Evolutionary conservation across 2,888 invertebrate genomes (phyloP).

Genomic region (Mesochorus sp.): DNA sequence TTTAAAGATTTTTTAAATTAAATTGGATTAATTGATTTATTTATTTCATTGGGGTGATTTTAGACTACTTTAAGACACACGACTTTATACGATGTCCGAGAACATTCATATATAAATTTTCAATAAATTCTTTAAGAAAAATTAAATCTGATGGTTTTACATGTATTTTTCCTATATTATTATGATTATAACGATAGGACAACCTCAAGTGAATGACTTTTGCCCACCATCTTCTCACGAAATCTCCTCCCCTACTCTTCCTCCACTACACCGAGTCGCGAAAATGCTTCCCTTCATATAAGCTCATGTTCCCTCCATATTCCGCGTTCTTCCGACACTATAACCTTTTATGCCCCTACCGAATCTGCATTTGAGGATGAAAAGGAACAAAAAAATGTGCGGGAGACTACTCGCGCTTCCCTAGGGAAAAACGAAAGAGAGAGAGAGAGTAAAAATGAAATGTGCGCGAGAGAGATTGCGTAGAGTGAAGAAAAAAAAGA

Average conservation of each 20-base stretch:
- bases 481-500: slow-evolving; percentile 10
- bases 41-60: too few species aligned
- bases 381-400: not conserved
- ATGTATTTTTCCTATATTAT: too few species aligned
- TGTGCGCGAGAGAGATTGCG: slow-evolving; percentile 39
- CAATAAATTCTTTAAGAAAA: too few species aligned
- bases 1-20: too few species aligned
- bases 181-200: too few species aligned
- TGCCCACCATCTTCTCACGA: slow-evolving; percentile 15
- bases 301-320: not conserved
- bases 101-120: too few species aligned
- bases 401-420: slow-evolving; percentile 19
- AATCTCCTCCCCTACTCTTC: slow-evolving; percentile 21
- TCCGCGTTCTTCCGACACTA: not conserved
- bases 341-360: slow-evolving; percentile 41
- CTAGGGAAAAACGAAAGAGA: slow-evolving; percentile 1
- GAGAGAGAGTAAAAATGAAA: slow-evolving; percentile 53
- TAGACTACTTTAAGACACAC: too few species aligned
- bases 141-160: too few species aligned
- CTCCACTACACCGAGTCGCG: not conserved
- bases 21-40: too few species aligned
- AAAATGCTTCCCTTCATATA: slow-evolving; percentile 50
- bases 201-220: slow-evolving; percentile 51
- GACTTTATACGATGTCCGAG: too few species aligned
- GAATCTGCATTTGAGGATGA: slow-evolving; percentile 45